These are phyloP conservation scores for Hippocampus abdominalis DNA, from an alignment of 2,113 vertebrate species.

Conservation along the genomic window DNA sequence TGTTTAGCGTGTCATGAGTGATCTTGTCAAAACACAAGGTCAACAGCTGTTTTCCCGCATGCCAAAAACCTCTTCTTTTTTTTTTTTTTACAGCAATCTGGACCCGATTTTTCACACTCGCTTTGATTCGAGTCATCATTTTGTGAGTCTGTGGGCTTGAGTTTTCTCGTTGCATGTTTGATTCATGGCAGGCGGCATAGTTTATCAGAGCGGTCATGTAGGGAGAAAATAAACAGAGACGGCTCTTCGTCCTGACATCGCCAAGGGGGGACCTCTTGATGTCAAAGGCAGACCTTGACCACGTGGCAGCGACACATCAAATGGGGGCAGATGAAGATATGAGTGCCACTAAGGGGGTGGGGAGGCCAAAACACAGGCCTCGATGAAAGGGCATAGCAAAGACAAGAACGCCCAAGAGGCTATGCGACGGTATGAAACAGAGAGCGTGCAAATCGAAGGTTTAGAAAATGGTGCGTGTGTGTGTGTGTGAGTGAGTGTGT, in stretches of 20 bases:
- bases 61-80: slow-evolving; percentile 22
- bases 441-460: slow-evolving; percentile 26
- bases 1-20: slow-evolving; percentile 34
- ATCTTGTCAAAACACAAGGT: slow-evolving; percentile 41
- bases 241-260: slow-evolving; percentile 20
- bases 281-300: slow-evolving; percentile 4
- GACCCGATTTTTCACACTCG: slow-evolving; percentile 38
- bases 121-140: slow-evolving; percentile 56
- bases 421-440: not conserved
- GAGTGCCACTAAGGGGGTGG: slow-evolving; percentile 1
- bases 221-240: slow-evolving; percentile 41
- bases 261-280: slow-evolving; percentile 2
- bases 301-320: slow-evolving; percentile 12
- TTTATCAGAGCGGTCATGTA: slow-evolving; percentile 54
- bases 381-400: not conserved
- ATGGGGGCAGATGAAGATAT: not conserved
- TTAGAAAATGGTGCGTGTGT: slow-evolving; percentile 35
- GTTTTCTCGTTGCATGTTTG: slow-evolving; percentile 2
- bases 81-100: slow-evolving; percentile 26
- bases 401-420: not conserved
- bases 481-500: slow-evolving; percentile 24
- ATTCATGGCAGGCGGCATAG: slow-evolving; percentile 44
- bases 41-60: slow-evolving; percentile 48
- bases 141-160: slow-evolving; percentile 26
- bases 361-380: slow-evolving; percentile 9